Evolutionary conservation across 1,140 invertebrate species (phyloP), one percentile per base, ranked within the genome.

Genomic region (Drosophila trapezifrons): DNA sequence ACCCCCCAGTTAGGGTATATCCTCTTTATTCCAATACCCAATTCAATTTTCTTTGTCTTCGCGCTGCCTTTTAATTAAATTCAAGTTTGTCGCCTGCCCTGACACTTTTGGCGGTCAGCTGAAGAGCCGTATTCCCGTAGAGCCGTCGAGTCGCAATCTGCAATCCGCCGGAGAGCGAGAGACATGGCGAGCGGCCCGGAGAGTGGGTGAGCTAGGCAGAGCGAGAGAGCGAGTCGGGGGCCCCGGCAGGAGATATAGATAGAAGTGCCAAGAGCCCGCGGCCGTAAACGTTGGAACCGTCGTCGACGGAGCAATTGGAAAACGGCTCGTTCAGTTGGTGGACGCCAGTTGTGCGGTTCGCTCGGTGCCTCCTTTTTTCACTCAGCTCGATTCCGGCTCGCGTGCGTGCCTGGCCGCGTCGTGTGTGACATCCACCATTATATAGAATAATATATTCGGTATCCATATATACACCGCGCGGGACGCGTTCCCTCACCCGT

Each of bases 71-170:
- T 80, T 87, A 83, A 89, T 87, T 89, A 80, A 89, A 83, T 89
- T 87, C 83, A 89, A 87, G 76, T 83, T 89, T 87, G 84, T 87
- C 83, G 76, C 76, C 82, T 69, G 76, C 72, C 46, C 58, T 79
- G 79, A 70, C 69, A 84, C 66, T 77, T 77, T 89, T 87, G 79
- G 79, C 76, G 83, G 83, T 80, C 84, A 83, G 52, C 47, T 9
- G 43, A 37, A 46, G 37, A 43, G 35, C 37, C 55, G 40, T 17
- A 55, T 35, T 52, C 49, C 59, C n/a, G 46, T 22, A 65, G 47
- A 43, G 35, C 45, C n/a, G 47, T 35, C 42, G 27, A 40, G 35
- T 32, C 55, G 46, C 15, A 55, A 42, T 62, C 75, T 58, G 58
- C 37, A 55, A 37, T 72, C 75, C 66, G 58, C 42, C 75, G 57